These are phyloP conservation scores for Drosophila sulfurigaster DNA, from an alignment of 1,140 invertebrate genomes.

Conservation along the genomic window DNA sequence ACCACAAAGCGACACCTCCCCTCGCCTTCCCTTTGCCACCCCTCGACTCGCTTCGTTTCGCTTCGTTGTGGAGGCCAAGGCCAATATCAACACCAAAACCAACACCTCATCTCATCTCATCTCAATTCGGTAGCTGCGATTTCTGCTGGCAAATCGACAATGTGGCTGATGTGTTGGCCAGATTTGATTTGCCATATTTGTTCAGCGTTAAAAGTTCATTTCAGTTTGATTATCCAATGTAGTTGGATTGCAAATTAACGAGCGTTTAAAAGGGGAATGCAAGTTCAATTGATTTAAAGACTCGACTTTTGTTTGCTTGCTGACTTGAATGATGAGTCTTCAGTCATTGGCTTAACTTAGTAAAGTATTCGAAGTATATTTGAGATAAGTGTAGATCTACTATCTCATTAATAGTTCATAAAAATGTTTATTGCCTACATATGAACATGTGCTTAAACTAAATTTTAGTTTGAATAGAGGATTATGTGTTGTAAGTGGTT, in stretches of 20 bases:
- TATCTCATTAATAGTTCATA: too few relatives aligned
- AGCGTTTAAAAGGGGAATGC: not conserved
- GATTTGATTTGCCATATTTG: conserved; percentile 18
- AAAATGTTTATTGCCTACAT: too few relatives aligned
- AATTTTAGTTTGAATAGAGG: too few relatives aligned
- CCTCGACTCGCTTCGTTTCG: conserved; percentile 1
- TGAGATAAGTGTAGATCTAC: too few relatives aligned
- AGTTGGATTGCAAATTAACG: not conserved
- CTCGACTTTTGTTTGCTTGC: too few relatives aligned
- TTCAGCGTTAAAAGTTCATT: conserved; percentile 4
- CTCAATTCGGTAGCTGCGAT: not conserved
- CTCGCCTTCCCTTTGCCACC: not conserved
- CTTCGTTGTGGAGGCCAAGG: conserved; percentile 35
- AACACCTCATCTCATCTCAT: not conserved
- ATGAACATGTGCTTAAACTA: too few relatives aligned
- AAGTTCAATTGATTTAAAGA: not conserved
- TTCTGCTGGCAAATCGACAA: conserved; percentile 27
- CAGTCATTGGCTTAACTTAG: too few relatives aligned
- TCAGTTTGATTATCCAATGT: not conserved
- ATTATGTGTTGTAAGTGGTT: too few relatives aligned
- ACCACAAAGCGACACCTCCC: conserved; percentile 57
- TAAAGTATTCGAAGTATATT: too few relatives aligned
- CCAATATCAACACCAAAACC: conserved; percentile 16
- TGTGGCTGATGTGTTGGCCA: conserved; percentile 11
- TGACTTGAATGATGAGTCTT: too few relatives aligned